Evolutionary conservation across 2,888 invertebrate species (phyloP).

Genomic region (Campopleginae sp.): DNA sequence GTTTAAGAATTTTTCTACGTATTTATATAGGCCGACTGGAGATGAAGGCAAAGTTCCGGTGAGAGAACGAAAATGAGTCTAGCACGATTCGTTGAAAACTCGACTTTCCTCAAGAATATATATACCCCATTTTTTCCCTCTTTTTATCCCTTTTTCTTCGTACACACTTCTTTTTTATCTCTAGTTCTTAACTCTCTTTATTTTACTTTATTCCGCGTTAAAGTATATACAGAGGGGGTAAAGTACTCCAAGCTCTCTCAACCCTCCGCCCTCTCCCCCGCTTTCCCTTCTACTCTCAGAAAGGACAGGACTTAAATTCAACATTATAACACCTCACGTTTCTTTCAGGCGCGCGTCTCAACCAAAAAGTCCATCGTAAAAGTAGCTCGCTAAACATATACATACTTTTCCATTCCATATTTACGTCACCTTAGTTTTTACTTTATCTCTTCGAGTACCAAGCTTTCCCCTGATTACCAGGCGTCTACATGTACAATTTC

Average conservation of each 20-base stretch:
- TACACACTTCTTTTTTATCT: slow-evolving; percentile 46
- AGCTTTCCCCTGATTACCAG: slow-evolving; percentile 15
- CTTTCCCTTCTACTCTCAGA: slow-evolving; percentile 14
- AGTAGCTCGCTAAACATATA: slow-evolving; percentile 44
- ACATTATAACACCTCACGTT: slow-evolving; percentile 64
- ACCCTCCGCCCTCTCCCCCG: slow-evolving; percentile 2
- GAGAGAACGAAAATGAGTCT: slow-evolving; percentile 43
- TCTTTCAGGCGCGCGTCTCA: slow-evolving; percentile 25
- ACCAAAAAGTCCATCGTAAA: slow-evolving; percentile 30
- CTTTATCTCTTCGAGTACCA: slow-evolving; percentile 43
- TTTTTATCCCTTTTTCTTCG: slow-evolving; percentile 17
- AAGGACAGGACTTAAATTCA: slow-evolving; percentile 52
- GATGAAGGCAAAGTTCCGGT: slow-evolving; percentile 48
- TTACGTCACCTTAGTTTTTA: slow-evolving; percentile 64
- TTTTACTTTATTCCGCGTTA: slow-evolving; percentile 65
- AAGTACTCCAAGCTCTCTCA: slow-evolving; percentile 26
- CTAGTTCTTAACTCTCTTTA: slow-evolving; percentile 58
- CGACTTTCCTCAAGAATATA: slow-evolving; percentile 35
- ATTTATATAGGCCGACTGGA: slow-evolving; percentile 40
- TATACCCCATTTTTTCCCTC: neutral
- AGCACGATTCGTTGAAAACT: slow-evolving; percentile 52
- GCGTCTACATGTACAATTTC: neutral
- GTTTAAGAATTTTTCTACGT: slow-evolving; percentile 33
- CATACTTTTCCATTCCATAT: slow-evolving; percentile 40
- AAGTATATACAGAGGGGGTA: slow-evolving; percentile 31